Base-by-base conservation (phyloP, 2,797 vertebrate species). In the Meda fulgida region DNA sequence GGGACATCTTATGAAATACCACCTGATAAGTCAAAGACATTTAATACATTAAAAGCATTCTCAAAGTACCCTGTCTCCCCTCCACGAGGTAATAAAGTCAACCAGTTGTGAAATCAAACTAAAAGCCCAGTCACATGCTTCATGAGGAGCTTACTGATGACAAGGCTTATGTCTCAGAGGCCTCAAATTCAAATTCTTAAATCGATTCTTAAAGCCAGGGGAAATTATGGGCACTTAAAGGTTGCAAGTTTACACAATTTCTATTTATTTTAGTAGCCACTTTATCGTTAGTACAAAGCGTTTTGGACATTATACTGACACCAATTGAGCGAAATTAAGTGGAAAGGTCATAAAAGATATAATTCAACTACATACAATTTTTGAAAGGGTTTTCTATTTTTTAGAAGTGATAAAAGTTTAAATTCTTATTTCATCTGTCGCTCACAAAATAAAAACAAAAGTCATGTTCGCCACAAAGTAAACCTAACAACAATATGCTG, bases 1-100 rank as follows among this genome's bases (percentile, higher is more conserved):
- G 98, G 85, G 98, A 99, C 98, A 99, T 99, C 94, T 99, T 99
- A 93, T 99, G 98, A 93, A 99, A 99, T 77, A 99, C 98, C 91
- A 99, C 98, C 98, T 99, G 92, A 71, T 34, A 36, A 81, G 14
- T n/a, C 40, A 78, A 2, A 76, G 7, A 78, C 9, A 67, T 36
- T 13, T 46, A 7, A 10, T 1, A 34, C 4, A 84, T 78, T 34
- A 58, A 34, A 18, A 46, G 26, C 13, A 36, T 83, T 81, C 10
- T 38, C 26, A 10, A 75, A 34, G 5, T 46, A 1, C 8, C 4
- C 11, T 0, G 10, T 14, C 70, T 43, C 26, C 18, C 11, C 16
- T 38, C 19, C 19, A 75, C 40, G 19, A 4, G 46, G 11, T 9
- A n/a, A 58, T 58, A 16, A 73, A 36, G 8, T 38, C 16, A 53